Percentiles rank a stretch among this genome's conserved stretches.
phyloP scores from a whole-genome alignment of 2,113 vertebrate genomes.

The Vanacampus margaritifer region DNA sequence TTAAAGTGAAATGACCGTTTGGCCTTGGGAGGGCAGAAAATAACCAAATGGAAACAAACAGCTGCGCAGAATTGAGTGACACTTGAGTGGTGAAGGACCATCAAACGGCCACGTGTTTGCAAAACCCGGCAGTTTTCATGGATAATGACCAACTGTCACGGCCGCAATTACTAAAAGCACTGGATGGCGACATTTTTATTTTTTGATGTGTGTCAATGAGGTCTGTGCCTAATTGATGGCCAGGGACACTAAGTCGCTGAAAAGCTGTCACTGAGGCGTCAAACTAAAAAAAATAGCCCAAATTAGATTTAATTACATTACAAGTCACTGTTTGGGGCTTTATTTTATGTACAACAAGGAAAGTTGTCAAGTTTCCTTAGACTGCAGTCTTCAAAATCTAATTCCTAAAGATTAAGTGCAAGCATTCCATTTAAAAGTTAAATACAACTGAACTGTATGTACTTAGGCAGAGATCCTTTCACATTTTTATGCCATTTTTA shows the following conservation, averaged over 20 bases:
- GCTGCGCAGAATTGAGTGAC: conserved; percentile 66
- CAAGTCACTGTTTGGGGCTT: not conserved
- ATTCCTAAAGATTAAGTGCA: no score
- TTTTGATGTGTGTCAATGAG: conserved; percentile 69
- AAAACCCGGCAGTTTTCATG: conserved; percentile 78
- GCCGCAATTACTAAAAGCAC: conserved; percentile 76
- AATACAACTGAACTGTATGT: no score
- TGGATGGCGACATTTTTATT: conserved; percentile 61
- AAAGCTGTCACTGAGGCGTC: conserved; percentile 70
- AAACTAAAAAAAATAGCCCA: conserved; percentile 54
- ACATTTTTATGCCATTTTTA: not conserved
- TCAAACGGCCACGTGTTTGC: conserved; percentile 71
- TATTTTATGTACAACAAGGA: not conserved
- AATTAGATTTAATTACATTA: conserved; percentile 67
- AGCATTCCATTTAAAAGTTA: no score
- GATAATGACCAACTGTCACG: conserved; percentile 82
- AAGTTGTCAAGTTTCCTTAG: not conserved
- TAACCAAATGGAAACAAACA: conserved; percentile 69
- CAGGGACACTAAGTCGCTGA: conserved; percentile 66
- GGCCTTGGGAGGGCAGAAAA: conserved; percentile 60
- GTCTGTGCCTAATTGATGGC: conserved; percentile 76
- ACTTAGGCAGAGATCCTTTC: no score
- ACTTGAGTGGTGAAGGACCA: conserved; percentile 72
- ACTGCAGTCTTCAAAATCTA: no score
- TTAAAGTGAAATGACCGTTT: conserved; percentile 82